Base-by-base conservation (phyloP, 92 coral and sea anemone genomes). In the Heliopora coerulea region DNA sequence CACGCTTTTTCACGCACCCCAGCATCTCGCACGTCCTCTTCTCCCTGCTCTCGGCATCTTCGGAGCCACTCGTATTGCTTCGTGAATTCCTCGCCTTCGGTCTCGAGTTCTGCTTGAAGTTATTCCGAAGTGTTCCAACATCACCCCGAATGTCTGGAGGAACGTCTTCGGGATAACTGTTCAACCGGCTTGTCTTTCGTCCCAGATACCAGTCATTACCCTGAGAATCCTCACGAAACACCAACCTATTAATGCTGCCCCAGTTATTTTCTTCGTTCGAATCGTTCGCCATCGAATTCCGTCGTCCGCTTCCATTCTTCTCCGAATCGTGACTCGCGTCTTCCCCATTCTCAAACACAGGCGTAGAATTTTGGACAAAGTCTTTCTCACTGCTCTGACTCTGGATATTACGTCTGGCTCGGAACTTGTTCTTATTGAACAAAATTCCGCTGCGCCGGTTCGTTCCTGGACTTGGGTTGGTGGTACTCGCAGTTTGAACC, bases 381-480 rank as follows among this genome's bases (percentile, higher is more conserved):
- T 68, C 79, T 62, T 76, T 87, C n/a, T 90, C 99, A 24, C 70
- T 89, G 20, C 82, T 78, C 8, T 87, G 87, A 29, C 83, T 86
- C 18, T 49, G 77, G 21, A 90, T 83, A 65, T 95, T 95, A 59
- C 92, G 89, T 54, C 96, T 85, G 20, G 88, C 96, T 5, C 99
- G 74, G 79, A 87, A 85, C 52, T 96, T 87, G 21, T 96, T 96
- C 78, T 95, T 95, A 68, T 95, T 95, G 81, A 95, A 95, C 35
- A 95, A 84, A 57, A 95, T 95, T 4, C 99, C 99, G 69, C 99
- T 95, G 29, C 99, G 89, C n/a, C 99, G 89, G 73, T 96, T 95
- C 54, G 96, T 95, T 12, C 99, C 99, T 14, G 99, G 99, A 35
- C 99, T 86, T 31, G 99, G 99, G 73, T 95, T 95, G 18, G 99